Conservation (phyloP, 2,888 invertebrate species). For the Lycia hirtaria region DNA sequence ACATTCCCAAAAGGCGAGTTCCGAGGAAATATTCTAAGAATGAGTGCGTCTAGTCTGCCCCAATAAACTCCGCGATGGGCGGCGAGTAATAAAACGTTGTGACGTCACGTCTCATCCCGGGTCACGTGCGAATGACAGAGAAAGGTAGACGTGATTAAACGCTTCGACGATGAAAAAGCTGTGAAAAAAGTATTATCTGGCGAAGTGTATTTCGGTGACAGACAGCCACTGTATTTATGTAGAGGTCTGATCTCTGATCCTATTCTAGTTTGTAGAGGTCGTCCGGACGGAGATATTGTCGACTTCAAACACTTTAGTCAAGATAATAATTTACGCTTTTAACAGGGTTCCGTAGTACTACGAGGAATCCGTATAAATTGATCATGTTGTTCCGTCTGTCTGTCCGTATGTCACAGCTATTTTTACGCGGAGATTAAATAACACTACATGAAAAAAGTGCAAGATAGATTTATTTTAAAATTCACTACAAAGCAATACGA, state of each 20-base stretch:
- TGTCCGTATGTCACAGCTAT: too few relatives aligned
- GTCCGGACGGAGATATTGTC: neutral
- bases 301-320: neutral
- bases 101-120: slow-evolving; percentile 46
- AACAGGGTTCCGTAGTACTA: too few relatives aligned
- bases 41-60: slow-evolving; percentile 35
- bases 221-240: neutral
- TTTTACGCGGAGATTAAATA: too few relatives aligned
- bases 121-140: slow-evolving; percentile 51
- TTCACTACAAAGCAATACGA: too few relatives aligned
- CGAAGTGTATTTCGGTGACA: neutral
- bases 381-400: too few relatives aligned
- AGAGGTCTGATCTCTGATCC: neutral
- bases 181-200: slow-evolving; percentile 13
- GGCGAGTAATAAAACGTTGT: slow-evolving; percentile 47
- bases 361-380: too few relatives aligned
- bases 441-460: too few relatives aligned
- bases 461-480: too few relatives aligned
- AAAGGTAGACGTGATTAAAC: slow-evolving; percentile 44
- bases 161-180: slow-evolving; percentile 16
- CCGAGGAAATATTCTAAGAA: slow-evolving; percentile 39
- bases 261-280: neutral
- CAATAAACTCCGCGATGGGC: slow-evolving; percentile 42
- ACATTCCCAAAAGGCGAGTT: slow-evolving; percentile 33
- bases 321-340: too few relatives aligned